Evolutionary conservation across 2,113 vertebrate genomes (phyloP).

Genomic region (Gnathonemus longibarbis): DNA sequence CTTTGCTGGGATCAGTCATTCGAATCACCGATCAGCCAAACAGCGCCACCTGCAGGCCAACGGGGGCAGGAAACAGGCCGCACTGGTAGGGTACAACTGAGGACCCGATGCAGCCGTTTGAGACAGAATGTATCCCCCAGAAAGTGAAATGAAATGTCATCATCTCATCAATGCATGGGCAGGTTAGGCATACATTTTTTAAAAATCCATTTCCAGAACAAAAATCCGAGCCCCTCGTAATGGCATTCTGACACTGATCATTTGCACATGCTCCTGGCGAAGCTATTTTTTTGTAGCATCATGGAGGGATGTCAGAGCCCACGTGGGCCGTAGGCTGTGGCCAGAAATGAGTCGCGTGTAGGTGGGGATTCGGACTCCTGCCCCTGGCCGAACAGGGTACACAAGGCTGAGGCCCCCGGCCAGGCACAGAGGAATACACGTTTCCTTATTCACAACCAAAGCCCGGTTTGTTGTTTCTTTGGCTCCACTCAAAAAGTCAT

Average conservation of each 20-base stretch:
- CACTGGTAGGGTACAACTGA: background rate
- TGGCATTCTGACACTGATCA: background rate
- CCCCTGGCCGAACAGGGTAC: background rate
- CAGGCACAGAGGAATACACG: background rate
- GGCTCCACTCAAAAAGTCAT: background rate
- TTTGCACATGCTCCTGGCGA: background rate
- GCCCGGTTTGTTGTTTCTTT: background rate
- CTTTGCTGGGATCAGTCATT: background rate
- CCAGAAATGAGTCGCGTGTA: background rate
- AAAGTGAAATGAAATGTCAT: background rate
- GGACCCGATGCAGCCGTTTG: background rate
- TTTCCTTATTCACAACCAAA: background rate
- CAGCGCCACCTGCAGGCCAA: background rate
- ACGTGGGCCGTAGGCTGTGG: background rate
- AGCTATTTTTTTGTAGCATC: background rate
- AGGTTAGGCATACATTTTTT: background rate
- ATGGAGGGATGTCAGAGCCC: background rate
- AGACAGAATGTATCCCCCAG: background rate
- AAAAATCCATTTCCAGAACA: background rate
- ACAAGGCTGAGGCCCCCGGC: background rate
- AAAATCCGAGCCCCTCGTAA: background rate
- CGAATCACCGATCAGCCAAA: background rate
- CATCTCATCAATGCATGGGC: background rate
- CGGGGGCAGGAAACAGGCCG: background rate
- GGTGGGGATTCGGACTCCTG: background rate